Evolutionary conservation across 2,797 vertebrate species (phyloP), one percentile per base, ranked within the genome.

Genomic region (Siniperca obscura): DNA sequence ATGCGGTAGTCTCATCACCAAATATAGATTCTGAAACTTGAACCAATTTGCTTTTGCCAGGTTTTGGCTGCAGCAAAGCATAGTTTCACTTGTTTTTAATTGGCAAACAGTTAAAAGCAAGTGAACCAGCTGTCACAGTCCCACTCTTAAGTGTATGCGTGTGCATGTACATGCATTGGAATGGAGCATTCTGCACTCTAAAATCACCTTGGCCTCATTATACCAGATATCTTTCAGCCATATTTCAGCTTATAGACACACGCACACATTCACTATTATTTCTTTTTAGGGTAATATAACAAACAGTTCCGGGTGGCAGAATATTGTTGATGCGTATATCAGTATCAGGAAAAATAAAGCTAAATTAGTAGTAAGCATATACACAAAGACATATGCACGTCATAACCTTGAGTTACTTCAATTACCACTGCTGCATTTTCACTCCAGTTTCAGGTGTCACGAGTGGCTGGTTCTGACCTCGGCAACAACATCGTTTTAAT

Each of bases 181-280:
- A 76, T 78, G 67, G 71, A 87, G 81, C 36, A 65, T 82, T 89
- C 86, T 82, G 74, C 72, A 40, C 79, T 82, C 87, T 89, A 90
- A 90, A 93, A 92, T 93, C 89, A 92, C 85, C 83, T 88, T 92
- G 89, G 86, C 90, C 91, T 93, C 86, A 88, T 90, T 91, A 88
- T 68, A 89, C 42, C 52, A 83, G 76, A 84, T 83, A 85, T 81
- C 78, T 80, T 75, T 83, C 74, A 78, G 64, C 68, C 48, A 71
- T 59, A 74, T 71, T 81, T 76, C 38, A 75, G 61, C 56, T 64
- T 56, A 56, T 72, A 53, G 46, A 38, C 44, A 55, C 53, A 9
- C 38, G 21, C 11, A 17, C 19, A 65, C 11, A n/a, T 5, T 40
- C 7, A 53, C 8, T 7, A 2, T 50, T 13, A 21, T 25, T 30